These are phyloP conservation scores for Hetaerina americana DNA, from an alignment of 1,140 invertebrate genomes.

Conservation along the genomic window DNA sequence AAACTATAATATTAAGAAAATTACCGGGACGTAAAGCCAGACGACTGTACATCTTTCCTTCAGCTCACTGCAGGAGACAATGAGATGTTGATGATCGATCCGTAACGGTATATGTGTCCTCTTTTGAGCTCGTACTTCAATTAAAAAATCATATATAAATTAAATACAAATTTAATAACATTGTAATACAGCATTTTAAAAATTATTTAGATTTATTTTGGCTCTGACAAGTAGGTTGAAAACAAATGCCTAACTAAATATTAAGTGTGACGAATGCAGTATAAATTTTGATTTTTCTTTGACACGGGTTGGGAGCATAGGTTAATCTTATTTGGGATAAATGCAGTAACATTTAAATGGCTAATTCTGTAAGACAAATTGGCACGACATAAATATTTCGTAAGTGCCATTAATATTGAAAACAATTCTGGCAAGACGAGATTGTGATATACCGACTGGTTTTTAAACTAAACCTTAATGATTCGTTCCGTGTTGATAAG, in stretches of 20 bases:
- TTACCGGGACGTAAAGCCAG: not conserved
- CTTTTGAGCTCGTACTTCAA: too few relatives aligned
- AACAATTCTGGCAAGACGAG: not conserved
- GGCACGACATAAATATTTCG: not conserved
- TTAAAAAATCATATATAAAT: not conserved
- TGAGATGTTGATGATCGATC: not conserved
- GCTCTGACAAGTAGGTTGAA: not conserved
- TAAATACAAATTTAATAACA: not conserved
- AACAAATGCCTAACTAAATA: not conserved
- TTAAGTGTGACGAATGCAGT: not conserved
- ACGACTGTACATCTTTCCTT: not conserved
- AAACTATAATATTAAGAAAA: not conserved
- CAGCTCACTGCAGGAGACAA: not conserved
- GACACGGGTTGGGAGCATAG: too few relatives aligned
- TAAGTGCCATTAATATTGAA: not conserved
- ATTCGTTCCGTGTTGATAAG: not conserved
- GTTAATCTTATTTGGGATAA: too few relatives aligned
- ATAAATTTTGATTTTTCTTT: too few relatives aligned
- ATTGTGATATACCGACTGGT: too few relatives aligned
- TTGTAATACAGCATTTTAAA: not conserved
- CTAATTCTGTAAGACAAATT: not conserved
- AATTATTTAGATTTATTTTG: not conserved
- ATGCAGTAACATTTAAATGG: not conserved
- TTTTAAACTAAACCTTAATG: not conserved
- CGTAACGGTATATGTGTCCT: too few relatives aligned